Evolutionary conservation across 2,888 invertebrate genomes (phyloP).

Genomic region (Polia nebulosa): DNA sequence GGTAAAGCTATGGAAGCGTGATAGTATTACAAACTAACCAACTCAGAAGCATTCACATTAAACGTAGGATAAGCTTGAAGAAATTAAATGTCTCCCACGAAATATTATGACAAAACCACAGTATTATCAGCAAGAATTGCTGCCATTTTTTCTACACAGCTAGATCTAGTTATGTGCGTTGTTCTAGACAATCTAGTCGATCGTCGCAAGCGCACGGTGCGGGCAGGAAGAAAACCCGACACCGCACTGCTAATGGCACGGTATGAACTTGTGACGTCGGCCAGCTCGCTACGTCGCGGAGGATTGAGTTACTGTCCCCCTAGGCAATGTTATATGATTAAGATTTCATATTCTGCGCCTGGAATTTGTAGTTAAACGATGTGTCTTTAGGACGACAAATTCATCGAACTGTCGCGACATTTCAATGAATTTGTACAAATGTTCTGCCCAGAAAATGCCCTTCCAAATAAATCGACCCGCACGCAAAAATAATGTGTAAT

Average conservation of each 20-base stretch:
- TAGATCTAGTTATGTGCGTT: conserved; percentile 42
- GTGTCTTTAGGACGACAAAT: too few relatives aligned
- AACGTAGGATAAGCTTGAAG: too few relatives aligned
- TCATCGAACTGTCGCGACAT: too few relatives aligned
- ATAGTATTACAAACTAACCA: not conserved
- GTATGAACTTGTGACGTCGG: conserved; percentile 67
- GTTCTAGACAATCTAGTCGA: conserved; percentile 36
- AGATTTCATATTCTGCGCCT: conserved; percentile 46
- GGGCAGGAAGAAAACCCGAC: conserved; percentile 83
- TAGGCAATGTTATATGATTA: conserved; percentile 61
- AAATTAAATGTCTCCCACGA: conserved; percentile 30
- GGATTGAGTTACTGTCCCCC: conserved; percentile 67
- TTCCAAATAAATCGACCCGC: not conserved
- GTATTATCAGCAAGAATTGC: conserved; percentile 26
- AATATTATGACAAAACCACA: conserved; percentile 26
- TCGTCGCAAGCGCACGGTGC: conserved; percentile 52
- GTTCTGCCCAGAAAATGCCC: not conserved
- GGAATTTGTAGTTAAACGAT: too few relatives aligned
- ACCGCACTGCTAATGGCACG: conserved; percentile 80
- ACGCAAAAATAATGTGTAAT: too few relatives aligned
- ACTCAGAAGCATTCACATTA: too few relatives aligned
- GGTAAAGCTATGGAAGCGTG: not conserved
- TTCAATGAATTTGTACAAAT: not conserved
- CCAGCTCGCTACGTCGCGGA: conserved; percentile 63
- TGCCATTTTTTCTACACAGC: conserved; percentile 26